phyloP scores from a whole-genome alignment of 2,113 vertebrate species.

The Spea bombifrons region DNA sequence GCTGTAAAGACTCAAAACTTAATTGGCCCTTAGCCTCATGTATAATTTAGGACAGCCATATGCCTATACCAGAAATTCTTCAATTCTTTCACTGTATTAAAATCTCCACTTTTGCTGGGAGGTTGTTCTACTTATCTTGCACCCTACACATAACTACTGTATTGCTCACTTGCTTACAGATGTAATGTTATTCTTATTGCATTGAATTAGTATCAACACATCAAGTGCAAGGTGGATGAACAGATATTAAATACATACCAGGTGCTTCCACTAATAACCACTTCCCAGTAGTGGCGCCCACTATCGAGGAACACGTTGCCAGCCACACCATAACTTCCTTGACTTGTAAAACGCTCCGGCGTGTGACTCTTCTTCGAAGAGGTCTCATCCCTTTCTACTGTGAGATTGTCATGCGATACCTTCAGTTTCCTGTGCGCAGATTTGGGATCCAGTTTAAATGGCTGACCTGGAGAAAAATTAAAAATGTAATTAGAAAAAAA shows the following conservation, averaged over 20 bases:
- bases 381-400: constrained; percentile 91
- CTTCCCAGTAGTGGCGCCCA: constrained; percentile 96
- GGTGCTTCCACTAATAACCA: constrained; percentile 92
- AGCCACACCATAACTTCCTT: constrained; percentile 89
- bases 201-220: too few relatives aligned
- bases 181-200: too few relatives aligned
- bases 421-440: constrained; percentile 93
- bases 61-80: too few relatives aligned
- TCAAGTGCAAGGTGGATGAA: neutral
- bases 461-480: constrained; percentile 76
- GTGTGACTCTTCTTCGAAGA: constrained; percentile 95
- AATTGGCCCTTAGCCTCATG: too few relatives aligned
- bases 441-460: constrained; percentile 95
- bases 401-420: constrained; percentile 93
- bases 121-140: neutral
- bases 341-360: constrained; percentile 90
- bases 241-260: constrained; percentile 71
- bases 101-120: constrained; percentile 7
- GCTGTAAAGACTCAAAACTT: too few relatives aligned
- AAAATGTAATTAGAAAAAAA: neutral
- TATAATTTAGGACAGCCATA: too few relatives aligned
- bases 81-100: too few relatives aligned
- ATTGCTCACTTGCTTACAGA: too few relatives aligned
- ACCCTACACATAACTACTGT: constrained; percentile 24
- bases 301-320: constrained; percentile 97